A percentile compares a stretch with the other conserved stretches of the same genome.
phyloP scores from a whole-genome alignment of 1,140 invertebrate genomes.

The Drosophila murphyi region DNA sequence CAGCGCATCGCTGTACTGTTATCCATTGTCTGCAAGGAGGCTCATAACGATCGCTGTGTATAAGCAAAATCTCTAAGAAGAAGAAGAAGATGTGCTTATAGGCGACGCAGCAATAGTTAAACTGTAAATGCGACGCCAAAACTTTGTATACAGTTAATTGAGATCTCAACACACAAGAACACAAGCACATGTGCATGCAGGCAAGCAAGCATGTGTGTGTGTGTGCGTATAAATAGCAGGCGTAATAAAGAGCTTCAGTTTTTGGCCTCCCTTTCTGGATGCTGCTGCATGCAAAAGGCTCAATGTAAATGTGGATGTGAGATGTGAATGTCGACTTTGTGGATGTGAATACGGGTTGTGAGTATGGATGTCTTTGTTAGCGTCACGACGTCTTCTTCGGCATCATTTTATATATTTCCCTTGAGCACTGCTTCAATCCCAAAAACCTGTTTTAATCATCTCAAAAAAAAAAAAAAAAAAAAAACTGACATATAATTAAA shows the following conservation, averaged over 20 bases:
- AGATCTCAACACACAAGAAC: not conserved
- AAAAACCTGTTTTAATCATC: not conserved
- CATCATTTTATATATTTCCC: not conserved
- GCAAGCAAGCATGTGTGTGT: not conserved
- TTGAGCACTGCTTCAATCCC: not conserved
- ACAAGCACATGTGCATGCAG: not conserved
- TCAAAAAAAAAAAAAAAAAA: not conserved
- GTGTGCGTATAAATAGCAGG: not conserved
- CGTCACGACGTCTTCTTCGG: not conserved
- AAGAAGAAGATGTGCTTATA: no score
- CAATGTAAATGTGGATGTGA: not conserved
- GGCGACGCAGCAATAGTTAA: no score
- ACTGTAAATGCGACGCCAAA: no score
- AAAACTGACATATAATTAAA: not conserved
- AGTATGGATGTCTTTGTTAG: not conserved
- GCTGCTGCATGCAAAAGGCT: not conserved
- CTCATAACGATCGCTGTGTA: no score
- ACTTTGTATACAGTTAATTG: constrained; percentile 2
- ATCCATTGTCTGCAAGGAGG: no score
- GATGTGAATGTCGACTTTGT: not conserved
- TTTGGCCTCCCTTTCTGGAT: constrained; percentile 1
- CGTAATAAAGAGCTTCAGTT: constrained; percentile 5
- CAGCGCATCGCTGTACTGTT: no score
- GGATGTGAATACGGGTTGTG: no score
- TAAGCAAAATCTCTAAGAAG: no score